These are phyloP conservation scores for Brenthis ino DNA, from an alignment of 2,888 invertebrate species.

Conservation along the genomic window DNA sequence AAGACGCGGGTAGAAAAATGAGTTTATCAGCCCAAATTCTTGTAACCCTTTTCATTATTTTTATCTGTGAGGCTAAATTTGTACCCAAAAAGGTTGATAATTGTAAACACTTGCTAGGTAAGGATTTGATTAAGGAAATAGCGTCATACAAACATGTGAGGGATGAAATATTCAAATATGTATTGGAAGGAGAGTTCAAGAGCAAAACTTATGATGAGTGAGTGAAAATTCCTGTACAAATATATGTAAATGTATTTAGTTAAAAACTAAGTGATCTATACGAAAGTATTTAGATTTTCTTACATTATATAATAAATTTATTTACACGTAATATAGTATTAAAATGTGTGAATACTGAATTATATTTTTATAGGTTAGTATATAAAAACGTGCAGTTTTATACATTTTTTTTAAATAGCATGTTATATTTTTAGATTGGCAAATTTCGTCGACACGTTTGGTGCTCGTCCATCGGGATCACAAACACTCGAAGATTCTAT, in stretches of 20 bases:
- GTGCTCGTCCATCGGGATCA: slow-evolving; percentile 84
- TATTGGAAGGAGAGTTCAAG: slow-evolving; percentile 78
- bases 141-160: slow-evolving; percentile 76
- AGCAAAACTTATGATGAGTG: slow-evolving; percentile 82
- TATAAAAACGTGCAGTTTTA: no score
- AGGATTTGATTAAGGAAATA: slow-evolving; percentile 82
- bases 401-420: no score
- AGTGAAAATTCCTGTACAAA: slow-evolving; percentile 32
- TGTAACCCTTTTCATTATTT: slow-evolving; percentile 50
- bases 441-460: slow-evolving; percentile 82
- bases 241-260: background rate
- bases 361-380: no score
- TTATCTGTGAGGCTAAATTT: slow-evolving; percentile 53
- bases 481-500: slow-evolving; percentile 85
- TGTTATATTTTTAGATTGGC: slow-evolving; percentile 55
- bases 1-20: slow-evolving; percentile 52
- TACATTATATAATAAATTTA: background rate
- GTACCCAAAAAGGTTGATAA: slow-evolving; percentile 51
- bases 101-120: slow-evolving; percentile 67
- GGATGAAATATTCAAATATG: slow-evolving; percentile 76
- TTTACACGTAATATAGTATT: no score
- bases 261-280: background rate
- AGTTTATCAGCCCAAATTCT: slow-evolving; percentile 47
- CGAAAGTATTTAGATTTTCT: no score
- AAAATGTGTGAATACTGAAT: no score